phyloP scores from a whole-genome alignment of 2,888 invertebrate species.

The Oligia latruncula region DNA sequence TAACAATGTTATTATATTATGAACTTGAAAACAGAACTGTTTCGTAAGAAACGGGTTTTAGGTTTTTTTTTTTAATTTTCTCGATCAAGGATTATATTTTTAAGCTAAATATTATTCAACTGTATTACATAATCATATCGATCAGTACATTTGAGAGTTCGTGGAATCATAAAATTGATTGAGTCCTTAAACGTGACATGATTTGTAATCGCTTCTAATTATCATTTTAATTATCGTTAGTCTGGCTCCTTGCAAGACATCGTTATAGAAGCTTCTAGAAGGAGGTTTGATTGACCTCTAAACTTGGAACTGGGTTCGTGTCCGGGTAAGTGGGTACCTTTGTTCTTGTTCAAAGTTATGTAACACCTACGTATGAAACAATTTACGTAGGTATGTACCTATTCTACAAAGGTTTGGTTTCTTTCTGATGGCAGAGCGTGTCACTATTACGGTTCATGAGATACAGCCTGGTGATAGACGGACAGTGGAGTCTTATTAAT shows the following conservation, averaged over 20 bases:
- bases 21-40: conserved; percentile 28
- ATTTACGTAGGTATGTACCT: background rate
- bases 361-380: conserved; percentile 24
- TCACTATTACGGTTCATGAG: too few relatives aligned
- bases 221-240: conserved; percentile 15
- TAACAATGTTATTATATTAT: background rate
- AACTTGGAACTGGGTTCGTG: conserved; percentile 11
- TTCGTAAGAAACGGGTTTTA: conserved; percentile 11
- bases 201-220: conserved; percentile 1
- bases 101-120: background rate
- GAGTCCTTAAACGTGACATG: background rate
- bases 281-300: conserved; percentile 30
- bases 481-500: too few relatives aligned
- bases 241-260: background rate
- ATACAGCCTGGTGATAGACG: too few relatives aligned
- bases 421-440: background rate
- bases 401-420: conserved; percentile 26
- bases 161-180: background rate
- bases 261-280: conserved; percentile 32
- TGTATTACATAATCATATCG: background rate
- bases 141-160: background rate
- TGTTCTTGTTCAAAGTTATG: conserved; percentile 17
- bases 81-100: background rate
- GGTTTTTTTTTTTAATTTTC: background rate
- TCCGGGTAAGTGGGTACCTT: background rate